Evolutionary conservation across 2,888 invertebrate species (phyloP), one percentile per base, ranked within the genome.

Genomic region (Digitonthophagus gazella): DNA sequence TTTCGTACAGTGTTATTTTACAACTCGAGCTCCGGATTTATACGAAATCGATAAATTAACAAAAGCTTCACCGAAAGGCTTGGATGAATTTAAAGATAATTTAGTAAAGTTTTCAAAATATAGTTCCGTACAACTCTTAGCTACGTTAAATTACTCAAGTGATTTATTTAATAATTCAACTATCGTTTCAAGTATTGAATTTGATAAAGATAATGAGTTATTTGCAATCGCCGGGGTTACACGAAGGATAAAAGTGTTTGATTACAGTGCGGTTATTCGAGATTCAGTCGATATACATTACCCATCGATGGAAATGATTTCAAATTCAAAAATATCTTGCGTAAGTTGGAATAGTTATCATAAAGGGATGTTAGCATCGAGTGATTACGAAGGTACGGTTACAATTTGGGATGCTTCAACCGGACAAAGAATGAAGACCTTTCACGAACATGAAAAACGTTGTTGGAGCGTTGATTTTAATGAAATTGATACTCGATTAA

Each of bases 391-490:
- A 83, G 97, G 97, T 18, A 93, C 93, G 0, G 96, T 97, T 0
- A 92, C 92, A 1, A 89, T 97, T 68, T 97, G 97, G 97, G 97
- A 97, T 84, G 94, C 93, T 0, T 86, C 86, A 54, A 92, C 92
- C 0, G 92, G 91, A 11, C 89, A 90, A 76, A 85, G 91, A 69
- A 91, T 91, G 1, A 88, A 92, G 78, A 89, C 90, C 3, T 91
- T 90, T 79, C 89, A 93, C 82, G 97, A 97, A 81, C 97, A 97
- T 83, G 96, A 97, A 83, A 96, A 96, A 81, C 86, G 97, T 58
- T 95, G 95, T 81, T 97, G 97, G 97, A 95, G 95, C 75, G 96
- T 97, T 54, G 96, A 97, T 84, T 97, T 97, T 83, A 97, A 95
- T 83, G 89, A 92, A 75, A 91, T 94, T 19, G 96, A 97, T 82